phyloP scores from a whole-genome alignment of 2,113 vertebrate genomes.

The Pluvialis apricaria region DNA sequence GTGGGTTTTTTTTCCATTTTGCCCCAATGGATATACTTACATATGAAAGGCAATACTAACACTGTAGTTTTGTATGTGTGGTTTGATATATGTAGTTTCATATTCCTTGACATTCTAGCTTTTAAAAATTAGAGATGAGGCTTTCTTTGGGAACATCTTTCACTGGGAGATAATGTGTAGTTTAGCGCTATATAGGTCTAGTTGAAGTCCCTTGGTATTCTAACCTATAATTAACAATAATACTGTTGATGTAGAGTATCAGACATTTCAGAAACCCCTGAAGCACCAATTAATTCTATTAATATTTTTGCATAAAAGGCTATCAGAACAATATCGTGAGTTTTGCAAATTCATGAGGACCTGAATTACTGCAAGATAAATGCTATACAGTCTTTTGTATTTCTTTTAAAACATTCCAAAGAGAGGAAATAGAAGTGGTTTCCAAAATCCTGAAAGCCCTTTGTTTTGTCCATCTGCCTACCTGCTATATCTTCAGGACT shows the following conservation, averaged over 20 bases:
- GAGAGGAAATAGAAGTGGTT: not conserved
- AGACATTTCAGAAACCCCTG: not conserved
- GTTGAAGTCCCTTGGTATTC: not conserved
- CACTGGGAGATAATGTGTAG: not conserved
- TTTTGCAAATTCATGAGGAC: not conserved
- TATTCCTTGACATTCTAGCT: not conserved
- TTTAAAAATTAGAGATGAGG: not conserved
- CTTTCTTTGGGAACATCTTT: not conserved
- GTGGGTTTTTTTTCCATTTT: not conserved
- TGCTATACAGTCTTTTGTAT: not conserved
- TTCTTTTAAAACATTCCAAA: not conserved
- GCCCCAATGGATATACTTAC: not conserved
- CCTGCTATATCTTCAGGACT: not conserved
- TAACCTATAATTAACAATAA: not conserved
- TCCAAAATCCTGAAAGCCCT: not conserved
- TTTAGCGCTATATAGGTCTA: not conserved
- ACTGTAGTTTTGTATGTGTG: not conserved
- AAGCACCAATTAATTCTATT: not conserved
- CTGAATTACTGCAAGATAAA: not conserved
- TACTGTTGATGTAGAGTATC: not conserved
- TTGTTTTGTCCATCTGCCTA: not conserved
- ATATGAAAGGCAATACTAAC: not conserved
- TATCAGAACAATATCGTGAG: not conserved
- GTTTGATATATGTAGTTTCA: not conserved
- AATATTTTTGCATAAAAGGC: not conserved